Evolutionary conservation across 2,113 vertebrate genomes (phyloP), one percentile per base, ranked within the genome.

Genomic region (Bombycilla garrulus): DNA sequence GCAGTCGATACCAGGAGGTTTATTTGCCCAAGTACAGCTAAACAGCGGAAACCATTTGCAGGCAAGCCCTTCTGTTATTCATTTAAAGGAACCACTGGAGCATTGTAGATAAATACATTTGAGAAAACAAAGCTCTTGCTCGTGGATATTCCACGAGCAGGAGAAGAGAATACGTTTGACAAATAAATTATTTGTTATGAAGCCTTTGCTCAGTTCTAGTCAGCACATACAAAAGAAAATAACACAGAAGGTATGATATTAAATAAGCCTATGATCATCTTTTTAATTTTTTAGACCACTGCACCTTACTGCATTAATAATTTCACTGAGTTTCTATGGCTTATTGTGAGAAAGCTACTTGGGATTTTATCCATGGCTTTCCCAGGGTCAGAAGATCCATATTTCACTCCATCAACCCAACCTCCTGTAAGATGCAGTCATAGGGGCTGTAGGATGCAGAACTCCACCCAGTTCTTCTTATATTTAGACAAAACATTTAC

Each of bases 101-200:
- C 66, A 33, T 83, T 78, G 51, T 36, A 72, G 79, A 47, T 65
- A 80, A 90, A 89, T 29, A 26, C 28, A 8, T 92, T 64, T 69
- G 64, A 93, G 74, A 84, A 96, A 96, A 90, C 4, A 5, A 71
- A 72, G 64, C 50, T 81, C 31, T 48, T 40, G 81, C 86, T 94
- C 89, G 42, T 38, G 86, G 89, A 76, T 84, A 38, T 93, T 94
- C 60, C 79, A 79, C 1, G 0, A 92, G 80, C 86, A 54, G 76
- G 64, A 89, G 50, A 91, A 80, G 42, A 73, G 31, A 79, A 91
- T 25, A 71, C 7, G 0, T 86, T 81, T 95, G 89, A 95, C 89
- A 95, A 96, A 96, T 94, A 90, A 96, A 96, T 96, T 94, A 94
- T 94, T 95, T 96, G 91, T 93, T 96, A 92, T 83, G 90, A 97